Base-by-base conservation (phyloP, 2,113 vertebrate genomes). In the Leptodactylus fuscus region DNA sequence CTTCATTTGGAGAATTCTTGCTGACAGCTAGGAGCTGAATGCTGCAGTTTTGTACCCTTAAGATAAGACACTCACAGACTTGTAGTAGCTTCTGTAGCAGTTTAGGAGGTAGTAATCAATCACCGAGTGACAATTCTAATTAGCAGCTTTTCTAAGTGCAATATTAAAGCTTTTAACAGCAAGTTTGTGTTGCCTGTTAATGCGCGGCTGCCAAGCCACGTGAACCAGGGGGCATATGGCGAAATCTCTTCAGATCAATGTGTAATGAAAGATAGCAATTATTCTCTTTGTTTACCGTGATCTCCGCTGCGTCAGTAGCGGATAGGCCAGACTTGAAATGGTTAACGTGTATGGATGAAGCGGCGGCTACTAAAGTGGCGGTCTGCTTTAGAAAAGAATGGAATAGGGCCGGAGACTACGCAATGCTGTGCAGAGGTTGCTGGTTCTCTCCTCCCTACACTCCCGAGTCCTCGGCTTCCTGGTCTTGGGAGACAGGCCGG, bases 121-220 rank as follows among this genome's bases (percentile, higher is more conserved):
- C 91, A 93, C 84, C 90, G 86, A 94, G 87, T 93, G 92, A 92
- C 92, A 94, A 89, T 90, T 89, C 89, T 92, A 95, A 94, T 94
- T 93, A 94, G 92, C 89, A 91, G 84, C 81, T 87, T 91, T 91
- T 88, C 85, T 91, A 85, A 87, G 77, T 91, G 65, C 81, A 88
- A 88, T 65, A 86, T 88, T 85, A 89, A 87, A 91, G 80, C 53
- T 85, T 85, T 93, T 90, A 85, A 85, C 75, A 91, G 87, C 87
- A 92, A 88, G 75, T 90, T 87, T 81, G 79, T 89, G 46, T 82
- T 89, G 87, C 87, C 81, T 89, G 89, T 90, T 91, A 89, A 89
- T 91, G 88, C 83, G 89, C 87, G 13, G 20, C 85, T 89, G 34
- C 82, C 78, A 85, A 87, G 24, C 55, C 78, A 49, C 44, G 87